Base-by-base conservation (phyloP, 2,797 vertebrate species). In the Galaxias olidus region DNA sequence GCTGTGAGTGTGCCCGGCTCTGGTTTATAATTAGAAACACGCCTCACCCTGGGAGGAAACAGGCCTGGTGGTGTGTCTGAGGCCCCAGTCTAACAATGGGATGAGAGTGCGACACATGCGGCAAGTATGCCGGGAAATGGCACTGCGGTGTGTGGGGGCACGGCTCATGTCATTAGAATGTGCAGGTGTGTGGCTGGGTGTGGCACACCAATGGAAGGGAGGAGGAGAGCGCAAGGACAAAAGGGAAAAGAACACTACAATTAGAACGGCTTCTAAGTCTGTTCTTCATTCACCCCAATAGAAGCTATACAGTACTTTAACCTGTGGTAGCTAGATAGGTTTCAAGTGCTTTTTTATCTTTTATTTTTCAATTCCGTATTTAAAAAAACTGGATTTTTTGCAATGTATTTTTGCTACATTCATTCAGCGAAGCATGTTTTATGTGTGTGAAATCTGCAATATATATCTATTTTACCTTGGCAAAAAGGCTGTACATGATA, bases 21-120 rank as follows among this genome's bases (percentile, higher is more conserved):
- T 20, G 15, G 11, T 57, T 77, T 89, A 87, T 92, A 92, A 90
- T 91, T 90, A 87, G 90, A 91, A 93, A 89, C 91, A 91, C 74
- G 77, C 79, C 60, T 86, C 59, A 54, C 49, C 61, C 61, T 20
- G 61, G 78, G 80, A 90, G 91, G 87, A 93, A 92, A 69, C 70
- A 59, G 30, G 43, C 17, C 53, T 20, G 17, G 73, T 84, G 71
- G 75, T 81, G 65, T 53, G 13, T 46, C 41, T 1, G 51, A 5
- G 7, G 48, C 74, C 54, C 68, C 19, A 54, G 69, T 69, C 68
- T 85, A 87, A 92, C 91, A 93, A 92, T 91, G 85, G 86, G 80
- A 91, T 91, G 90, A 90, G 93, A 87, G 86, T 80, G 76, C n/a
- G 73, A 80, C 74, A 76, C 83, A 89, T 83, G 77, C 75, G 75